A percentile compares a stretch with the other conserved stretches of the same genome.
Conservation (phyloP, 2,113 vertebrate genomes). For the Eretmochelys imbricata region DNA sequence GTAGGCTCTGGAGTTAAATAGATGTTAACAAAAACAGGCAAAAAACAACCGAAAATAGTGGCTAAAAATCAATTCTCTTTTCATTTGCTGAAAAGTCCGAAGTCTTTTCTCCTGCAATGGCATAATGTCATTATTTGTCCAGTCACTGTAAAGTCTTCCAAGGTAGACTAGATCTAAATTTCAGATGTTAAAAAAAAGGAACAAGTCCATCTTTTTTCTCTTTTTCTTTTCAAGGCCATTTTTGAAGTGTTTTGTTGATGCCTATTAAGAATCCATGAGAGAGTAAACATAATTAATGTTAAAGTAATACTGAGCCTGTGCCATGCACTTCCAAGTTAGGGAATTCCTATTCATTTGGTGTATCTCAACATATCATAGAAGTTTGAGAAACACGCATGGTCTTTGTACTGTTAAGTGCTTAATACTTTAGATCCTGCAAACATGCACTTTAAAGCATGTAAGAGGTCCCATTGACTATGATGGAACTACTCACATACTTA, state of each 20-base stretch:
- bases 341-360: conserved; percentile 21
- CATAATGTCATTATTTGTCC: conserved; percentile 45
- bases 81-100: conserved; percentile 39
- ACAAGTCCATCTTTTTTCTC: neutral
- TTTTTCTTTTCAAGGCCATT: conserved; percentile 1
- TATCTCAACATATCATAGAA: conserved; percentile 7
- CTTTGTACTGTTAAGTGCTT: neutral
- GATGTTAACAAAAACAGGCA: conserved; percentile 13
- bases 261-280: neutral
- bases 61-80: conserved; percentile 50
- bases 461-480: neutral
- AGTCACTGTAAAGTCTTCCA: conserved; percentile 16
- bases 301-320: conserved; percentile 8
- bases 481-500: neutral
- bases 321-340: conserved; percentile 34
- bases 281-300: conserved; percentile 41
- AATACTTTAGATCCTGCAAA: conserved; percentile 3
- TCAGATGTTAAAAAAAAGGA: conserved; percentile 1
- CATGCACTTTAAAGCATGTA: neutral
- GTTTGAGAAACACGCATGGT: neutral
- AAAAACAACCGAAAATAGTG: conserved; percentile 9
- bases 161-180: conserved; percentile 24
- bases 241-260: conserved; percentile 33
- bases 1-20: neutral
- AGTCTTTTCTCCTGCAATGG: conserved; percentile 35